These are phyloP conservation scores for Papilio elwesi DNA, from an alignment of 2,888 invertebrate genomes.

Conservation along the genomic window DNA sequence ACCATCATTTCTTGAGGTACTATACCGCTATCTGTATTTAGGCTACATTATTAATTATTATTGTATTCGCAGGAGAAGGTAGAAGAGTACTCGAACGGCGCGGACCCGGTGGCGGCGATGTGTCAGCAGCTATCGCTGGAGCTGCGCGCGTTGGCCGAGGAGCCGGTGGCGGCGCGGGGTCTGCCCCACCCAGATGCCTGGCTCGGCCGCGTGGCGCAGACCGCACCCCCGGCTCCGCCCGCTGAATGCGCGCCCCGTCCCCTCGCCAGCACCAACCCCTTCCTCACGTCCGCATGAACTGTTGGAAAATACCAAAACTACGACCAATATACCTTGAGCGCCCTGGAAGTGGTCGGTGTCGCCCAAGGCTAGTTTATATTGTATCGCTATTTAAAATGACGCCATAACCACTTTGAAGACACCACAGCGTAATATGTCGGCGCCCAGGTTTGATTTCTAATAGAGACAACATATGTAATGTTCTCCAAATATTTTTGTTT, in stretches of 20 bases:
- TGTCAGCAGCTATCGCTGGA: slow-evolving; percentile 91
- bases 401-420: too few species aligned
- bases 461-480: too few species aligned
- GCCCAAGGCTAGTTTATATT: too few species aligned
- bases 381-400: too few species aligned
- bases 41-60: not conserved
- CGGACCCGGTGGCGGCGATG: slow-evolving; percentile 88
- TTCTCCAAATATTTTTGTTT: too few species aligned
- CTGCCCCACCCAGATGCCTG: slow-evolving; percentile 93
- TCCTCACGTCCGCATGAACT: slow-evolving; percentile 53
- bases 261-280: slow-evolving; percentile 60
- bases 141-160: slow-evolving; percentile 88
- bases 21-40: too few species aligned
- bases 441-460: too few species aligned
- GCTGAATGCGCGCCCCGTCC: slow-evolving; percentile 75
- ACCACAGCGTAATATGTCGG: too few species aligned
- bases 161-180: slow-evolving; percentile 58
- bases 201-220: slow-evolving; percentile 89
- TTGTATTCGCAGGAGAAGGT: slow-evolving; percentile 22
- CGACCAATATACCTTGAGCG: not conserved
- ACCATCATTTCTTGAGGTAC: too few species aligned
- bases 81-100: slow-evolving; percentile 47
- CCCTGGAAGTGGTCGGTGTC: not conserved
- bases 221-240: slow-evolving; percentile 81
- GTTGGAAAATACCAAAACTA: slow-evolving; percentile 41